Percentiles rank a stretch among this genome's conserved stretches.
Conservation (phyloP, 2,113 vertebrate species). For the Epinephelus fuscoguttatus region DNA sequence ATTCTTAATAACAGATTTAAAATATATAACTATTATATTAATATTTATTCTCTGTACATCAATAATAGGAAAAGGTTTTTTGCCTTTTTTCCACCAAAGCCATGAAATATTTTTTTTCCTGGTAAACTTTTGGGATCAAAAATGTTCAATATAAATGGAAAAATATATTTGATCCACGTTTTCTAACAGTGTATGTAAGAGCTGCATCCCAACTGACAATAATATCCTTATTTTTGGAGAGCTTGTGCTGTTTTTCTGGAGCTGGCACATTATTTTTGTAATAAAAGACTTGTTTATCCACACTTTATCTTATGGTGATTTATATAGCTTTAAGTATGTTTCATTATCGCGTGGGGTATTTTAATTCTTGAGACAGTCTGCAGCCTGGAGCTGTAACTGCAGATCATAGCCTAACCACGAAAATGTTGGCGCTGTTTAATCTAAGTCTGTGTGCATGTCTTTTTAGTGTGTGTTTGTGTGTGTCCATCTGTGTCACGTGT, state of each 20-base stretch:
- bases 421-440: slow-evolving; percentile 62
- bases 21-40: slow-evolving; percentile 62
- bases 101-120: slow-evolving; percentile 18
- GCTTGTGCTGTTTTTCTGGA: slow-evolving; percentile 39
- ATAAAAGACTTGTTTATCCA: slow-evolving; percentile 73
- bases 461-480: slow-evolving; percentile 33
- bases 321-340: slow-evolving; percentile 23
- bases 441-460: slow-evolving; percentile 47
- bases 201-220: slow-evolving; percentile 51
- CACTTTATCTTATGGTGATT: slow-evolving; percentile 27
- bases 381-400: slow-evolving; percentile 46
- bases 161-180: slow-evolving; percentile 30
- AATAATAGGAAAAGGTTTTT: slow-evolving; percentile 29
- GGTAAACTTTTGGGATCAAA: slow-evolving; percentile 34
- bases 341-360: slow-evolving; percentile 33
- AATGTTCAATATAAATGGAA: not conserved
- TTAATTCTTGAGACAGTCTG: slow-evolving; percentile 38
- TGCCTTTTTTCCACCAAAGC: slow-evolving; percentile 27
- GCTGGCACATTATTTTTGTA: slow-evolving; percentile 80
- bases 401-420: slow-evolving; percentile 65
- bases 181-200: slow-evolving; percentile 18
- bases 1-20: slow-evolving; percentile 63
- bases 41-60: slow-evolving; percentile 71
- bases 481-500: slow-evolving; percentile 66
- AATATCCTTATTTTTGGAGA: slow-evolving; percentile 42